phyloP scores from a whole-genome alignment of 2,888 invertebrate genomes.

The Acronicta leporina region DNA sequence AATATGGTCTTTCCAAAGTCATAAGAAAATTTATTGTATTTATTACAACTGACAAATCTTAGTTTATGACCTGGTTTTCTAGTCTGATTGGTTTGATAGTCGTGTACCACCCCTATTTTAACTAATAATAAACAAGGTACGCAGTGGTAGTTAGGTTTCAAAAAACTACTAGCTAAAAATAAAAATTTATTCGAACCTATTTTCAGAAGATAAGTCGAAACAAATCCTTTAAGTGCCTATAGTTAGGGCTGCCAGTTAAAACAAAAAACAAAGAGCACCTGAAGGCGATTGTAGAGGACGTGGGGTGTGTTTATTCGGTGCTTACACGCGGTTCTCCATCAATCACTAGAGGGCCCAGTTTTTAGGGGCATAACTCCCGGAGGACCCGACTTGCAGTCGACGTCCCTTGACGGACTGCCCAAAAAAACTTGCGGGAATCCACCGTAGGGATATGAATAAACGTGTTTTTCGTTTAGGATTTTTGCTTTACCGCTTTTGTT shows the following conservation, averaged over 20 bases:
- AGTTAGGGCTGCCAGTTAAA: conserved; percentile 60
- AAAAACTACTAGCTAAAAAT: not conserved
- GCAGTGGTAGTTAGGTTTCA: no score
- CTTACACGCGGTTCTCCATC: conserved; percentile 79
- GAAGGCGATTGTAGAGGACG: conserved; percentile 75
- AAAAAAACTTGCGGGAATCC: conserved; percentile 69
- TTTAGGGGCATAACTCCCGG: conserved; percentile 79
- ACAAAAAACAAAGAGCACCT: conserved; percentile 75
- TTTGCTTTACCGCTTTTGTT: conserved; percentile 19
- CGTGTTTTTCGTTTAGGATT: conserved; percentile 57
- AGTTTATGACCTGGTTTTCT: no score
- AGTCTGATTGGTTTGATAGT: no score
- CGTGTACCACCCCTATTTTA: no score
- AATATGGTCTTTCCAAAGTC: not conserved
- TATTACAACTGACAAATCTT: not conserved
- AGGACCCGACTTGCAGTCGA: conserved; percentile 71
- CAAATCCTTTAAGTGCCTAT: conserved; percentile 37
- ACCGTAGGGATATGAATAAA: conserved; percentile 66
- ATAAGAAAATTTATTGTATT: not conserved
- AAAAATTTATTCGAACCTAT: not conserved
- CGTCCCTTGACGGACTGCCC: conserved; percentile 65
- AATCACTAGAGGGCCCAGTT: conserved; percentile 81
- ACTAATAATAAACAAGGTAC: no score
- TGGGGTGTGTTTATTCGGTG: conserved; percentile 80
- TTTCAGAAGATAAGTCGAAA: conserved; percentile 19